Base-by-base conservation (phyloP, 2,797 vertebrate genomes). In the Crocidura indochinensis region DNA sequence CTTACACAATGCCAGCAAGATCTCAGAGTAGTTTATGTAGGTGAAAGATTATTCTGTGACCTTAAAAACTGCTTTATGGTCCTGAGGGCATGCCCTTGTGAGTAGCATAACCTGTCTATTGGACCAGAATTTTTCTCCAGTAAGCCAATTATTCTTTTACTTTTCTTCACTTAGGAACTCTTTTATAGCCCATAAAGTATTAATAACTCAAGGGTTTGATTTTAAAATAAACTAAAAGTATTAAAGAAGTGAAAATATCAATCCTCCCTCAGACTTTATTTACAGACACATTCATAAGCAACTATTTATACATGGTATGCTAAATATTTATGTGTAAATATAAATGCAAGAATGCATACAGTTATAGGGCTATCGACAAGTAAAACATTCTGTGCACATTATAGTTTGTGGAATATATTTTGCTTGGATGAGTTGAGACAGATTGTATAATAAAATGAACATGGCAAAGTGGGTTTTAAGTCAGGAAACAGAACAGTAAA, bases 401-500 rank as follows among this genome's bases (percentile, higher is more conserved):
- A 67, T 91, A 88, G 77, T 93, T 53, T 27, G 71, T 93, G 86
- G 94, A 96, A 92, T 91, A 89, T 84, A 94, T 94, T 94, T 94
- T 95, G 92, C 87, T 82, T 95, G 95, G 94, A 97, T 97, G 96
- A 97, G 92, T 93, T 96, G 93, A 97, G 84, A 97, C 75, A 96
- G 94, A 97, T 97, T 97, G 93, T 96, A 94, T 95, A 98, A 97
- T 96, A 97, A 97, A 98, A 96, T 38, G 74, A 98, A 97, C 86
- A 97, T 87, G 96, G 97, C 95, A 97, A 98, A 97, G 91, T 96
- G 87, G 77, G 87, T n/a, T 97, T 97, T 96, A 96, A 97, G 96
- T 96, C 97, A 98, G 96, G 96, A 98, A 97, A 97, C 96, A 98
- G 96, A 97, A 96, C 62, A 97, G 95, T 96, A 97, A 97, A 98